Evolutionary conservation across 2,113 vertebrate genomes (phyloP).

Genomic region (Hydropotes inermis): DNA sequence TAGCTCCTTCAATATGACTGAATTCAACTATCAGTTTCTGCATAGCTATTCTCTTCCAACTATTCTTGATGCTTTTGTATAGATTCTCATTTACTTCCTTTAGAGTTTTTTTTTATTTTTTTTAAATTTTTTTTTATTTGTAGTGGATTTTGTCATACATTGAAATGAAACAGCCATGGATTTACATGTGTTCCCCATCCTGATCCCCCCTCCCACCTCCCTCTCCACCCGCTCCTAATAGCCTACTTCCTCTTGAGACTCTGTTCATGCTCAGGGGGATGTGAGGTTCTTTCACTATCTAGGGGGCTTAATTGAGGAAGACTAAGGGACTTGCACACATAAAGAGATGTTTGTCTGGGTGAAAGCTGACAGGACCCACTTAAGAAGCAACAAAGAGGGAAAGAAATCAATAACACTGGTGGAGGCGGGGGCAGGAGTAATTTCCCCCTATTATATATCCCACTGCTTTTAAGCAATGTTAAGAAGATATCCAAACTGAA

Average conservation of each 20-base stretch:
- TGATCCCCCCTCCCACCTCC: too few species aligned
- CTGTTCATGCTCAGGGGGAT: neutral
- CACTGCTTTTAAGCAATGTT: neutral
- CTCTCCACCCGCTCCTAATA: too few species aligned
- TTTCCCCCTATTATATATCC: neutral
- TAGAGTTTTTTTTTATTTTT: too few species aligned
- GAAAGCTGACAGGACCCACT: conserved; percentile 18
- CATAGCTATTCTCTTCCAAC: conserved; percentile 9
- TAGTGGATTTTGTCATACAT: too few species aligned
- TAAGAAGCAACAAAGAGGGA: conserved; percentile 35
- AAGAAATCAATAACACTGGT: neutral
- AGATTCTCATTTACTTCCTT: neutral
- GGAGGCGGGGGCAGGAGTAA: neutral
- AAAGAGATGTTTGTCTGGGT: conserved; percentile 4
- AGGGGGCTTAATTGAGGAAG: conserved; percentile 22
- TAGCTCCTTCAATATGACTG: neutral
- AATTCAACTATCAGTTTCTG: conserved; percentile 22
- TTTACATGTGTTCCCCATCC: too few species aligned
- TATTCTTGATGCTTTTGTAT: conserved; percentile 22
- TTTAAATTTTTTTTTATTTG: too few species aligned
- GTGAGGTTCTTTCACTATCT: neutral
- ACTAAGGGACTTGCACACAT: neutral
- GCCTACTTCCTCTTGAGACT: conserved; percentile 11
- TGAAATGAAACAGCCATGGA: too few species aligned
- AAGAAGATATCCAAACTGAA: conserved; percentile 33